Conservation (phyloP, 1,140 invertebrate genomes). For the Drosophila teissieri region DNA sequence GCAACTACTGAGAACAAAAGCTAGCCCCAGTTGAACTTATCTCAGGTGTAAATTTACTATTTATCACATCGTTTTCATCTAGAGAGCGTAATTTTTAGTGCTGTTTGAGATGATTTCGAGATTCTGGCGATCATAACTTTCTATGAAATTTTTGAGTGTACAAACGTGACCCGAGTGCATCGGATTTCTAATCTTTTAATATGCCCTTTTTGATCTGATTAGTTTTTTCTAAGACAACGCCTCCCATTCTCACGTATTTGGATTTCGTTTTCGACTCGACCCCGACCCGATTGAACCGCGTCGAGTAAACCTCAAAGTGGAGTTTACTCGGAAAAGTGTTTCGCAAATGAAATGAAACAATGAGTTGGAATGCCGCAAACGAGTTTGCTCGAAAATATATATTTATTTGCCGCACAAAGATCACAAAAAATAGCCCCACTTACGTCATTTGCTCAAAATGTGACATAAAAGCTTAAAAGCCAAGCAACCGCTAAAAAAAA, state of each 20-base stretch:
- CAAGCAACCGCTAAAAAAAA: conserved; percentile 13
- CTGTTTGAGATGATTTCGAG: conserved; percentile 24
- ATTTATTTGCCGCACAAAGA: conserved; percentile 28
- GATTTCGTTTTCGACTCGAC: conserved; percentile 65
- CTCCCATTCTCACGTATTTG: conserved; percentile 60
- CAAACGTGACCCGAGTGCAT: conserved; percentile 66
- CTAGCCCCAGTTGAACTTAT: conserved; percentile 12
- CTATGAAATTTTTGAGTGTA: conserved; percentile 67
- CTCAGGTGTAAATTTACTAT: conserved; percentile 21
- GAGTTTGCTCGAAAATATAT: conserved; percentile 44
- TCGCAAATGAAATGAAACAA: conserved; percentile 60
- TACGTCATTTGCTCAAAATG: conserved; percentile 63
- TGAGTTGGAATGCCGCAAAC: conserved; percentile 54
- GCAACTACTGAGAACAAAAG: conserved; percentile 37
- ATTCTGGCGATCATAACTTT: conserved; percentile 65
- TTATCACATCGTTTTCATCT: conserved; percentile 55
- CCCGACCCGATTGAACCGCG: conserved; percentile 58
- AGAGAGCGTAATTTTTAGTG: conserved; percentile 40
- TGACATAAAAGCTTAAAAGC: conserved; percentile 20
- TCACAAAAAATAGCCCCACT: conserved; percentile 25
- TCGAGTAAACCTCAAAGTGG: conserved; percentile 20
- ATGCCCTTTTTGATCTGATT: conserved; percentile 53
- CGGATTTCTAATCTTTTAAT: conserved; percentile 75
- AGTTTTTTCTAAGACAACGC: conserved; percentile 29
- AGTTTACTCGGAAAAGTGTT: conserved; percentile 58